Conservation (phyloP, 2,888 invertebrate species). For the Aplocera efformata region DNA sequence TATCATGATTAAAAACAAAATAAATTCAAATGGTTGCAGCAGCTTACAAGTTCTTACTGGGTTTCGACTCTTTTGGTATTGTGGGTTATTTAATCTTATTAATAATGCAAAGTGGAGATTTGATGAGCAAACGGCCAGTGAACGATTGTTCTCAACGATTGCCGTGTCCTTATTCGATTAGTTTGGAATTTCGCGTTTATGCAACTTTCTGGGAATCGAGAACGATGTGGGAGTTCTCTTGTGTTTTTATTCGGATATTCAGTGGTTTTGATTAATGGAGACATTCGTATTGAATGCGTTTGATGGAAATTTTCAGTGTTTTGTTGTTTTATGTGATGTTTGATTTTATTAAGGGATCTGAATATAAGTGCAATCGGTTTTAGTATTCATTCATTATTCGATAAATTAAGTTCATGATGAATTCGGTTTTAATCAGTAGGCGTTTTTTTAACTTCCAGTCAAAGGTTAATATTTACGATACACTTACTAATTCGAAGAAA, state of each 20-base stretch:
- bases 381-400: too few relatives aligned
- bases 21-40: not conserved
- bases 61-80: slow-evolving; percentile 12
- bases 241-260: slow-evolving; percentile 49
- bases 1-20: too few relatives aligned
- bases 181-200: slow-evolving; percentile 62
- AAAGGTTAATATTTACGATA: too few relatives aligned
- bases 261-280: slow-evolving; percentile 60
- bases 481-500: too few relatives aligned
- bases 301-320: slow-evolving; percentile 3
- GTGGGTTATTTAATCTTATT: slow-evolving; percentile 31
- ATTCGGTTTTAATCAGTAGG: too few relatives aligned
- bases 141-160: slow-evolving; percentile 48
- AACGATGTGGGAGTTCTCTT: slow-evolving; percentile 64
- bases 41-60: not conserved
- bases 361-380: too few relatives aligned
- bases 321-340: slow-evolving; percentile 1
- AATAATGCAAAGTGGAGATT: slow-evolving; percentile 36
- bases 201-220: slow-evolving; percentile 60
- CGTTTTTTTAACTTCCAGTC: too few relatives aligned
- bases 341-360: slow-evolving; percentile 2
- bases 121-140: slow-evolving; percentile 28
- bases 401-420: too few relatives aligned
- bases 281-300: slow-evolving; percentile 43
- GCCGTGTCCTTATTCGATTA: slow-evolving; percentile 60